Conservation (phyloP, 2,797 vertebrate genomes). For the Macropodus opercularis region DNA sequence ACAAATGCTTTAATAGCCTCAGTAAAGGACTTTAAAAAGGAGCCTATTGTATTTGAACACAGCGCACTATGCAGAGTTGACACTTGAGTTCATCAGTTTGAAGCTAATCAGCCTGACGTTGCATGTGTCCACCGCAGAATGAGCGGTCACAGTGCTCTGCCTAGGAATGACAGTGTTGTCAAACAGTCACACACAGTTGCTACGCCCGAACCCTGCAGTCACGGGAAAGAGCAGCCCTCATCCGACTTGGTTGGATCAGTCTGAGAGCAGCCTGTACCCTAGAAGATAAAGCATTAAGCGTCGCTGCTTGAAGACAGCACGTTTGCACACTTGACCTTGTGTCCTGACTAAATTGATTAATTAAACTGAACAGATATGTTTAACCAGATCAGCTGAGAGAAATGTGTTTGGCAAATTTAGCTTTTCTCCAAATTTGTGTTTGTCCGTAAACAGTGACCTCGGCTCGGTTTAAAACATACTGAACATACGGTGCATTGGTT, state of each 20-base stretch:
- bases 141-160: not conserved
- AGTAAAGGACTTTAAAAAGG: too few species aligned
- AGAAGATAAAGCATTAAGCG: slow-evolving; percentile 28
- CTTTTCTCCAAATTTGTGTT: not conserved
- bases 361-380: slow-evolving; percentile 52
- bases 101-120: slow-evolving; percentile 11
- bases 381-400: slow-evolving; percentile 39
- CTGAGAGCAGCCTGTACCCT: slow-evolving; percentile 34
- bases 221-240: slow-evolving; percentile 17
- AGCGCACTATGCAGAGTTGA: not conserved
- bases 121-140: slow-evolving; percentile 10
- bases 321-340: slow-evolving; percentile 76
- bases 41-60: slow-evolving; percentile 6
- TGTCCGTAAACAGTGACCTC: too few species aligned
- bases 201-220: slow-evolving; percentile 21
- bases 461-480: not conserved
- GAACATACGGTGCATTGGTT: too few species aligned
- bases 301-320: slow-evolving; percentile 25
- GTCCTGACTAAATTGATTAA: slow-evolving; percentile 65
- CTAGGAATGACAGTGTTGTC: slow-evolving; percentile 30
- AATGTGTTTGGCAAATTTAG: slow-evolving; percentile 20
- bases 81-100: slow-evolving; percentile 12
- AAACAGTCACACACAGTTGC: slow-evolving; percentile 27
- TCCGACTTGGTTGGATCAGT: slow-evolving; percentile 50
- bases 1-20: not conserved